Percentiles rank a stretch among this genome's conserved stretches.
phyloP scores from a whole-genome alignment of 2,888 invertebrate species.

The Phyllotreta striolata region DNA sequence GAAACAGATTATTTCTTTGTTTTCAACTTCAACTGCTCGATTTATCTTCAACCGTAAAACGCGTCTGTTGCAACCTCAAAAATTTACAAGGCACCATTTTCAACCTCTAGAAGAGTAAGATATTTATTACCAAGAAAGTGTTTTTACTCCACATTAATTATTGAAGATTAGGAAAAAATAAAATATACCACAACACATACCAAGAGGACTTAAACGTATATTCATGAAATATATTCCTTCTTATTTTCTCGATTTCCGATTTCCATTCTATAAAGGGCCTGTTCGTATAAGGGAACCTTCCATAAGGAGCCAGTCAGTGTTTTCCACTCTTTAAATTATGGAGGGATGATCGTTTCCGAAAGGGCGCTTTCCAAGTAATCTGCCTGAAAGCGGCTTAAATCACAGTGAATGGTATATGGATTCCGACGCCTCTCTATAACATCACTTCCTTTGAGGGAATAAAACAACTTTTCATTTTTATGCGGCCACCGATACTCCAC shows the following conservation, averaged over 20 bases:
- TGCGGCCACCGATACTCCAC: conserved; percentile 28
- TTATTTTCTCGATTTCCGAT: conserved; percentile 12
- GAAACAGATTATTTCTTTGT: conserved; percentile 52
- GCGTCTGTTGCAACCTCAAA: conserved; percentile 14
- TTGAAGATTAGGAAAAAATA: too few relatives aligned
- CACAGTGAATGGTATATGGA: conserved; percentile 50
- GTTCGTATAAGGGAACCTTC: conserved; percentile 21
- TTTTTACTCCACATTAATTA: too few relatives aligned
- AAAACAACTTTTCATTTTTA: conserved; percentile 46
- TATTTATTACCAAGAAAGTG: too few relatives aligned
- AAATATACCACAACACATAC: not conserved
- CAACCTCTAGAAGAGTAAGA: too few relatives aligned
- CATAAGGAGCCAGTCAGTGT: conserved; percentile 39
- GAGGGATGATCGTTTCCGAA: conserved; percentile 48
- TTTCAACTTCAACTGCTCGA: conserved; percentile 42
- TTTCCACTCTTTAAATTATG: conserved; percentile 49
- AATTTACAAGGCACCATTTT: not conserved
- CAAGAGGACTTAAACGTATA: conserved; percentile 11
- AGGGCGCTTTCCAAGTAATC: conserved; percentile 50
- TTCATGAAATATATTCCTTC: conserved; percentile 12
- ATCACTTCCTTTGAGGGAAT: conserved; percentile 45
- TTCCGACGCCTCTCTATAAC: conserved; percentile 43
- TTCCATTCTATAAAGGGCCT: conserved; percentile 7
- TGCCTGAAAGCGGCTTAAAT: conserved; percentile 55
- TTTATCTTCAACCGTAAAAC: conserved; percentile 32